Evolutionary conservation across 2,797 vertebrate genomes (phyloP), one percentile per base, ranked within the genome.

Genomic region (Pempheris klunzingeri): DNA sequence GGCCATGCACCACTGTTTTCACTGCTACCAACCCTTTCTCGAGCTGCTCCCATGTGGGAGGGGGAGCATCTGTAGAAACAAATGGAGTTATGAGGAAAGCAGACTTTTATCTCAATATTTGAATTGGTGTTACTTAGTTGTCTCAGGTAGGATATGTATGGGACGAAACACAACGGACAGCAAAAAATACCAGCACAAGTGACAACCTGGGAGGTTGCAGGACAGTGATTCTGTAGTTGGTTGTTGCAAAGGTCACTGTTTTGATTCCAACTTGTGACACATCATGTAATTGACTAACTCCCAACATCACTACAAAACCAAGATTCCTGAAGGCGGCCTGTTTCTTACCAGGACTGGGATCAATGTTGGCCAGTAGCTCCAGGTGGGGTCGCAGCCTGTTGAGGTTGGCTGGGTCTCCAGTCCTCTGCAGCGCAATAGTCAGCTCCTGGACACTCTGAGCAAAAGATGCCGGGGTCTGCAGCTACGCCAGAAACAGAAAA

Each of bases 391-490:
- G 93, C 82, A 99, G 96, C 66, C 97, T 95, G 91, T 99, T 99
- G 83, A 99, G 96, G 91, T 99, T 99, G 36, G 98, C 98, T 69
- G 98, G 98, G 84, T 99, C 98, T 85, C 98, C 98, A n/a, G 98
- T 99, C 82, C 98, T 95, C 93, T 99, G 98, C 77, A 99, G 96
- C 60, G 98, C 98, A 88, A 99, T 99, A 10, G 98, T 99, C 92
- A 99, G 91, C 91, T 99, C 98, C 93, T 99, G 98, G 81, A 99
- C 98, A 78, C 98, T 99, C 93, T 99, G 98, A 81, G 98, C 98
- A 95, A 99, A 99, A 0, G 98, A 99, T 32, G 98, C 98, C 41
- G 98, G 98, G 66, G 98, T 99, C 97, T 99, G 98, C 95, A 99
- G 95, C 98, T 99, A 93, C 87, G 12, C 1, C 2, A 2, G 4